Base-by-base conservation (phyloP, 2,888 invertebrate species). In the Tipula vernalis region DNA sequence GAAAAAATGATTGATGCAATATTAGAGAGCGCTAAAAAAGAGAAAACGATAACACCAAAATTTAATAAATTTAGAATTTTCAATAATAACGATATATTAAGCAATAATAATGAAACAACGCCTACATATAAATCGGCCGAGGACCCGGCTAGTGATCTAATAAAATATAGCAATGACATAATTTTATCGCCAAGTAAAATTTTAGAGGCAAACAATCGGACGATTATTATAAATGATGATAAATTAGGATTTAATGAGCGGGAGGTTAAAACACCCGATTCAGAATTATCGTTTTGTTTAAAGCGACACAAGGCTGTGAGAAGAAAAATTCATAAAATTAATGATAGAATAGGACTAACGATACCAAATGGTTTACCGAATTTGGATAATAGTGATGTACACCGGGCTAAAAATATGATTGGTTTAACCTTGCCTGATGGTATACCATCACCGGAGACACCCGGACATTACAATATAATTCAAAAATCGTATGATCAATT, bases 1-100 rank as follows among this genome's bases (percentile, higher is more conserved):
- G 91, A 91, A 86, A 90, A 90, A 85, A 91, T 91, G 91, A 91
- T 91, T 87, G 91, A 91, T 87, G 91, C 91, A 42, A 91, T 91
- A 86, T 88, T 91, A 18, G 91, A 91, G 88, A 91, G 91, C 88
- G 91, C 90, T 3, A 89, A 90, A n/a, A 91, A 91, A 87, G 91
- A 91, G 83, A 89, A 88, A 87, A 87, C 88, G 88, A 86, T 88
- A 87, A 88, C 90, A 0, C 89, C 90, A 12, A 89, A 89, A 36
- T 90, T 89, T n/a, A 90, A 90, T 87, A 91, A 90, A 87, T 87
- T 91, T 86, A 89, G 91, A 0, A 44, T 36, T 28, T 47, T 36
- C 5, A 28, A 44, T 86, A 71, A 71, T 86, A 71, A 71, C 71
- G 71, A 71, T 28, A 71, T 12, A 71, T 5, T 18, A 86, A 44